A percentile compares a stretch with the other conserved stretches of the same genome.
Evolutionary conservation across 1,140 invertebrate species (phyloP).

Genomic region (Neodiprion lecontei): DNA sequence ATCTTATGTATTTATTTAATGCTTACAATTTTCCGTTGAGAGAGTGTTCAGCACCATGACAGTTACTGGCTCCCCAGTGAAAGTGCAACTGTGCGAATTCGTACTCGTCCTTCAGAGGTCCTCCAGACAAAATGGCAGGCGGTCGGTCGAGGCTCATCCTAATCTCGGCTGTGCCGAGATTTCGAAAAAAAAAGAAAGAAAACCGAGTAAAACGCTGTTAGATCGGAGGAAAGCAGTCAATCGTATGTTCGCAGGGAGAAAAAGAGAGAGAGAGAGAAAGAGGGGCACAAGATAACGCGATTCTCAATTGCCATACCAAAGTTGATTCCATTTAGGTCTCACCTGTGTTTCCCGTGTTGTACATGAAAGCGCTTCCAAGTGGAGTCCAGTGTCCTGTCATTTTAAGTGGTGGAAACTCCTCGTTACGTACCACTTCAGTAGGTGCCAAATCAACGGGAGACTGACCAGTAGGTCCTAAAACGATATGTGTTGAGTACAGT

Average conservation of each 20-base stretch:
- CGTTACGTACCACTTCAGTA: conserved; percentile 27
- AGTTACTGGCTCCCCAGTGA: conserved; percentile 81
- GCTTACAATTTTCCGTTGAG: conserved; percentile 69
- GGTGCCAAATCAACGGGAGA: conserved; percentile 42
- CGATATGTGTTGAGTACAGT: neutral
- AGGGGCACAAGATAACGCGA: too few relatives aligned
- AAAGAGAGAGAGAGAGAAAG: too few relatives aligned
- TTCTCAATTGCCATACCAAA: too few relatives aligned
- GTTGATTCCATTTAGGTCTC: neutral
- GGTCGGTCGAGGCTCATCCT: neutral
- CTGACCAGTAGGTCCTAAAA: conserved; percentile 26
- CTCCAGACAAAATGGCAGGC: conserved; percentile 51
- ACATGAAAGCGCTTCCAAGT: conserved; percentile 21
- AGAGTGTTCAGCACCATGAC: conserved; percentile 80
- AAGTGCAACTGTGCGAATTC: conserved; percentile 82
- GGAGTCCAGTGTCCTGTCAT: conserved; percentile 44
- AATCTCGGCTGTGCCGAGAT: neutral
- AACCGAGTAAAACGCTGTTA: too few relatives aligned
- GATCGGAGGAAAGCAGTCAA: too few relatives aligned
- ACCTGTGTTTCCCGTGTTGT: conserved; percentile 27
- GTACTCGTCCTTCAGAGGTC: conserved; percentile 72
- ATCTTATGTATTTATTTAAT: neutral
- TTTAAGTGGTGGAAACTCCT: conserved; percentile 33
- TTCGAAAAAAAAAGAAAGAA: too few relatives aligned
- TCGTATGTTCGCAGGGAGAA: too few relatives aligned